Evolutionary conservation across 2,888 invertebrate genomes (phyloP), one percentile per base, ranked within the genome.

Genomic region (Sepioteuthis lessoniana): DNA sequence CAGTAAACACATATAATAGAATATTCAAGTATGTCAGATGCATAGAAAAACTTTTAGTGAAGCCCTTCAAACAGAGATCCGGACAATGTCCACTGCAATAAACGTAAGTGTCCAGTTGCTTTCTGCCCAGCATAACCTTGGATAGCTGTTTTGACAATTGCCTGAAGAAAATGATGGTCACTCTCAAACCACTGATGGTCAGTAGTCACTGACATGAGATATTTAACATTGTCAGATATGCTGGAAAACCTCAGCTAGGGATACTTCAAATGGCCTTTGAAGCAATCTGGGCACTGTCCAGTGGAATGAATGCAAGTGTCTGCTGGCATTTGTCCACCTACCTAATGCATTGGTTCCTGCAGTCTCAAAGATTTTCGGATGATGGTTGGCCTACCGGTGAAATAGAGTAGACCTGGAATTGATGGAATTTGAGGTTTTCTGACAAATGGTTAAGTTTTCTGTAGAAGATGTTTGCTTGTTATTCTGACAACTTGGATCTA

Each of bases 31-130:
- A 16, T 76, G 76, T 76, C 76, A 76, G 76, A 76, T 35, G 76
- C n/a, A 16, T n/a, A n/a, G n/a, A 76, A 76, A 76, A 76, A 76
- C 76, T 76, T 76, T 76, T 76, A 76, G 76, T 16, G 76, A 76
- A 76, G 35, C 76, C 76, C 76, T 76, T 76, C 76, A 35, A 76
- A 35, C 76, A 16, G n/a, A 76, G 76, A 76, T 76, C n/a, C 35
- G 76, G 76, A 76, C 76, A 76, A 35, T 76, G 76, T 76, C 76
- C 76, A 76, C 76, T 35, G 76, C 76, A n/a, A 76, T 76, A 35
- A 76, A 76, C 35, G n/a, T 76, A 76, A 76, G 76, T 76, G 76
- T 76, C 76, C 76, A 76, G 76, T 76, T 76, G 76, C 76, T 76
- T 35, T 76, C 76, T 76, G n/a, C 76, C 76, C 1, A 76, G 76